These are phyloP conservation scores for Calephelis perditalis DNA, from an alignment of 2,888 invertebrate genomes.

Conservation along the genomic window DNA sequence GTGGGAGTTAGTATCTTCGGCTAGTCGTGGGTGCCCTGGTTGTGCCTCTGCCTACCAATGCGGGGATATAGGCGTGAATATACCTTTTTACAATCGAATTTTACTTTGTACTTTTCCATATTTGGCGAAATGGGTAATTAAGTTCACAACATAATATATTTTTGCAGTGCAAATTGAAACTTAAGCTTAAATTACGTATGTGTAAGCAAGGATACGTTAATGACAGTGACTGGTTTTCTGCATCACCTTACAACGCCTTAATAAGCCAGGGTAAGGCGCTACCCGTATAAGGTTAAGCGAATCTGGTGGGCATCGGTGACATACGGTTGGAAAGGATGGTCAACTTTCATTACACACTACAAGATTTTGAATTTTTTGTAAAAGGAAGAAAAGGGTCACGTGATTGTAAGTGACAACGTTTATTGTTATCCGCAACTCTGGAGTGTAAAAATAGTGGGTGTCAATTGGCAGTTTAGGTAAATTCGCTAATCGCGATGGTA, in stretches of 20 bases:
- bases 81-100: not conserved
- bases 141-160: not conserved
- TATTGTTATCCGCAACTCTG: too few relatives aligned
- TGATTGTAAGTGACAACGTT: too few relatives aligned
- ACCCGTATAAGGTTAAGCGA: conserved; percentile 44
- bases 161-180: conserved; percentile 5
- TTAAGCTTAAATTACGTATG: not conserved
- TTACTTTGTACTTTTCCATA: not conserved
- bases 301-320: conserved; percentile 24
- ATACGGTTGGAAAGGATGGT: conserved; percentile 12
- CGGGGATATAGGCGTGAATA: too few relatives aligned
- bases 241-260: conserved; percentile 59
- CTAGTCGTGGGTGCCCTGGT: too few relatives aligned
- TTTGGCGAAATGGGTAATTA: not conserved
- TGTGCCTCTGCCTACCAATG: too few relatives aligned
- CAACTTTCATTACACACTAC: not conserved
- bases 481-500: too few relatives aligned
- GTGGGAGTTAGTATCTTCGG: too few relatives aligned
- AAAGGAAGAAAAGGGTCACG: too few relatives aligned
- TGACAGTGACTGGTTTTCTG: conserved; percentile 52
- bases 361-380: too few relatives aligned
- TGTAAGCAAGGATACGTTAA: conserved; percentile 43
- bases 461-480: too few relatives aligned
- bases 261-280: conserved; percentile 49
- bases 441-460: too few relatives aligned